phyloP scores from a whole-genome alignment of 2,888 invertebrate genomes.

The Cerastoderma edule region DNA sequence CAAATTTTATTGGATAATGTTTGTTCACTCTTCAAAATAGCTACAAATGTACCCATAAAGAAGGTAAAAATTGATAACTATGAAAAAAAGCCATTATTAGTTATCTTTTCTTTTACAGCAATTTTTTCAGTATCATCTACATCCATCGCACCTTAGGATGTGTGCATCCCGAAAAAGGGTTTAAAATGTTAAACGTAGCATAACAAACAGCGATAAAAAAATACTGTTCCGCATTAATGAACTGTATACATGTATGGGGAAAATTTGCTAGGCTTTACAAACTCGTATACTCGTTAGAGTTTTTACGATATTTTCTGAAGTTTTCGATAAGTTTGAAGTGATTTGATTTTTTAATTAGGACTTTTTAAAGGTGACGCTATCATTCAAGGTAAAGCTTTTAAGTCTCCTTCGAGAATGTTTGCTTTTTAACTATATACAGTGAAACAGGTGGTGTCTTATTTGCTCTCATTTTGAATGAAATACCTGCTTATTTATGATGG shows the following conservation, averaged over 20 bases:
- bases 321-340: slow-evolving; percentile 15
- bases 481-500: too few species aligned
- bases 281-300: not conserved
- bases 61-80: too few species aligned
- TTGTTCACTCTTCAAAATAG: too few species aligned
- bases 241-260: slow-evolving; percentile 15
- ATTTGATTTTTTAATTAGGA: slow-evolving; percentile 23
- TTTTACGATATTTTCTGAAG: slow-evolving; percentile 14
- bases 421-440: too few species aligned
- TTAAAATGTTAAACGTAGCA: slow-evolving; percentile 25
- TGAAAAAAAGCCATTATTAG: too few species aligned
- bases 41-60: too few species aligned
- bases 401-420: not conserved
- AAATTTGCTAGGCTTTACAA: slow-evolving; percentile 19
- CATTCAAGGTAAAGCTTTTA: slow-evolving; percentile 18
- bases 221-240: slow-evolving; percentile 17
- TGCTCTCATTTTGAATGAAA: too few species aligned
- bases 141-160: too few species aligned
- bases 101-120: too few species aligned
- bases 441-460: slow-evolving; percentile 9
- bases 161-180: too few species aligned
- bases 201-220: slow-evolving; percentile 17
- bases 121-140: too few species aligned
- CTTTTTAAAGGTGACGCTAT: slow-evolving; percentile 11
- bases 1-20: too few species aligned